These are phyloP conservation scores for Apodemia zela DNA, from an alignment of 2,888 invertebrate species.

Conservation along the genomic window DNA sequence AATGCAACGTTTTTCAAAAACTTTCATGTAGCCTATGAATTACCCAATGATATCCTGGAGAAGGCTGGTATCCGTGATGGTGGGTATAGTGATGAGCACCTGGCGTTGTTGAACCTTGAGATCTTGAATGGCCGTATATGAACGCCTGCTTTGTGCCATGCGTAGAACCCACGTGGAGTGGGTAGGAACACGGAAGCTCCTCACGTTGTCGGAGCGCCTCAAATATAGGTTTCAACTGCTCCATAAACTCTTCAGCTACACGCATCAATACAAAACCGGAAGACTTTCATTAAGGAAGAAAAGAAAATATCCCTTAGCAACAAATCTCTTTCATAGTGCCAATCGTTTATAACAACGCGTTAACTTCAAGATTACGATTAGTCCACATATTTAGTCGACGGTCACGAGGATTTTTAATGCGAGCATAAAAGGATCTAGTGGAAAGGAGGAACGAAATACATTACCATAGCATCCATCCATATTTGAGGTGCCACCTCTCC, in stretches of 20 bases:
- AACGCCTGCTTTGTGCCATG: slow-evolving; percentile 81
- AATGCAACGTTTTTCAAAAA: slow-evolving; percentile 22
- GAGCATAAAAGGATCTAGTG: slow-evolving; percentile 65
- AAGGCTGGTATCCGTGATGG: slow-evolving; percentile 86
- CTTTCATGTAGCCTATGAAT: slow-evolving; percentile 64
- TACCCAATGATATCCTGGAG: slow-evolving; percentile 89
- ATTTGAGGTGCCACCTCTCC: slow-evolving; percentile 78
- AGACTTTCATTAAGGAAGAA: slow-evolving; percentile 60
- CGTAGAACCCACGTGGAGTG: slow-evolving; percentile 90
- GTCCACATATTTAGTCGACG: slow-evolving; percentile 64
- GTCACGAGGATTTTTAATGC: slow-evolving; percentile 52
- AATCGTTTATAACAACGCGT: slow-evolving; percentile 66
- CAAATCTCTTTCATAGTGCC: slow-evolving; percentile 72
- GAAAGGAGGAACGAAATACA: slow-evolving; percentile 68
- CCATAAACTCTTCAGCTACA: slow-evolving; percentile 96
- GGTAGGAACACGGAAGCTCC: slow-evolving; percentile 94
- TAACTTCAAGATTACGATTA: slow-evolving; percentile 61
- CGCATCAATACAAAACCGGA: slow-evolving; percentile 73
- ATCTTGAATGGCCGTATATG: slow-evolving; percentile 82
- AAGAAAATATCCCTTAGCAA: slow-evolving; percentile 44
- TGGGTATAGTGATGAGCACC: slow-evolving; percentile 83
- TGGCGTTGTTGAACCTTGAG: slow-evolving; percentile 82
- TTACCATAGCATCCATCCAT: slow-evolving; percentile 74
- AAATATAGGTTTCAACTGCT: slow-evolving; percentile 97
- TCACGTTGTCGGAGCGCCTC: slow-evolving; percentile 95